A percentile compares a stretch with the other conserved stretches of the same genome.
phyloP scores from a whole-genome alignment of 2,113 vertebrate genomes.

The Lamprotornis superbus region DNA sequence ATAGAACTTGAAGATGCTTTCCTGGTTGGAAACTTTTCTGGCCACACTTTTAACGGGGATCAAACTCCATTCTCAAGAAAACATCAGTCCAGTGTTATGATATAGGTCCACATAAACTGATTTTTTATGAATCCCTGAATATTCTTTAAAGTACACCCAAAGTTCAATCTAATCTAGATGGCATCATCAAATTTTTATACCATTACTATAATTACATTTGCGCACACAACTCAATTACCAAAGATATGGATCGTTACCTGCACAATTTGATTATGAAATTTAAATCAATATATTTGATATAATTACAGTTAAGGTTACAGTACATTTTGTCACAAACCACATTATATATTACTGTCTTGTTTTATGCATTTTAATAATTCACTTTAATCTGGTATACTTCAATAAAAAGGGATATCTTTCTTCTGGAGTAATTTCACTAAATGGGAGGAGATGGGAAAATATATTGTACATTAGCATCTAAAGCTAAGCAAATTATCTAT shows the following conservation, averaged over 20 bases:
- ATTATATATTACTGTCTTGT: conserved; percentile 63
- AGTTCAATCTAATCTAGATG: conserved; percentile 77
- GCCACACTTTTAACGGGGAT: conserved; percentile 29
- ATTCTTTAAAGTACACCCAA: conserved; percentile 72
- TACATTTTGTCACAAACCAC: conserved; percentile 67
- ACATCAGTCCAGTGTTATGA: conserved; percentile 28
- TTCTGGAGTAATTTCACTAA: conserved; percentile 66
- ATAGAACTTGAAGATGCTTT: background rate
- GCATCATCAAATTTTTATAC: conserved; percentile 76
- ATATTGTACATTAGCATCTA: conserved; percentile 51
- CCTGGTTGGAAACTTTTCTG: background rate
- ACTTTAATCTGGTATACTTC: conserved; percentile 53
- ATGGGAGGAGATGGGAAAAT: conserved; percentile 49
- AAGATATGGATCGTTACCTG: conserved; percentile 71
- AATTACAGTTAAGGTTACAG: conserved; percentile 73
- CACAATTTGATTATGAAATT: conserved; percentile 71
- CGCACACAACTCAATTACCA: conserved; percentile 73
- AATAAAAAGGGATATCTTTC: conserved; percentile 65
- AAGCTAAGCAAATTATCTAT: conserved; percentile 42
- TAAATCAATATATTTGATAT: conserved; percentile 74
- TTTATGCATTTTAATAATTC: conserved; percentile 69
- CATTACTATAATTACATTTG: conserved; percentile 75
- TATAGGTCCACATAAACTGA: conserved; percentile 55
- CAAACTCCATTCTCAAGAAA: conserved; percentile 4
- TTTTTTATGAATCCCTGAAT: conserved; percentile 69